These are phyloP conservation scores for Aplidium turbinatum DNA, from an alignment of 23 tunicate species.

Conservation along the genomic window DNA sequence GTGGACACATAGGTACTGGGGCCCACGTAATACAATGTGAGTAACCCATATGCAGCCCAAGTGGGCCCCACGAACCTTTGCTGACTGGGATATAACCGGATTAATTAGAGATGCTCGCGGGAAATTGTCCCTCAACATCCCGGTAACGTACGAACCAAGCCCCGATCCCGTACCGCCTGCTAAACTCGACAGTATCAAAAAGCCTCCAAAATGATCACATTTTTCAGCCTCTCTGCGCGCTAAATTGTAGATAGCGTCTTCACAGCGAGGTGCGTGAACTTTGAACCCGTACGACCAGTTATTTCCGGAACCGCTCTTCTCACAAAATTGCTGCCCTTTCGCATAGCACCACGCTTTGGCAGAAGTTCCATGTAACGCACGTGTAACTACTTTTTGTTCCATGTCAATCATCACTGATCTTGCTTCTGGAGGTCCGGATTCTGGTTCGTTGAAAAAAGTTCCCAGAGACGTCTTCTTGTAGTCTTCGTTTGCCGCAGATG, in stretches of 20 bases:
- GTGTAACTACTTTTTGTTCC: slow-evolving; percentile 91
- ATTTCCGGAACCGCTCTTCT: slow-evolving; percentile 89
- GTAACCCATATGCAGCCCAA: too few relatives aligned
- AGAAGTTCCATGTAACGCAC: slow-evolving; percentile 41
- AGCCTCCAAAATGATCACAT: slow-evolving; percentile 83
- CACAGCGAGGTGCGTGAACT: slow-evolving; percentile 75
- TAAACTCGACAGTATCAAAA: slow-evolving; percentile 70
- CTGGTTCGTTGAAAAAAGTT: slow-evolving; percentile 70
- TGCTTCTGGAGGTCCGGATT: slow-evolving; percentile 54
- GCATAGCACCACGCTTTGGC: slow-evolving; percentile 74
- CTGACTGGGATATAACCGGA: slow-evolving; percentile 70
- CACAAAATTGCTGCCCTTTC: slow-evolving; percentile 58
- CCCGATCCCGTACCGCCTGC: slow-evolving; percentile 99
- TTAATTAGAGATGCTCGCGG: slow-evolving; percentile 56
- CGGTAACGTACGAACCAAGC: slow-evolving; percentile 65
- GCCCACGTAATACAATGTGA: too few relatives aligned
- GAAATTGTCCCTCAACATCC: slow-evolving; percentile 60
- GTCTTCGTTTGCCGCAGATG: slow-evolving; percentile 4
- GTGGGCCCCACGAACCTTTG: too few relatives aligned
- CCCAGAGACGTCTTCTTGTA: slow-evolving; percentile 41
- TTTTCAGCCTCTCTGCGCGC: slow-evolving; percentile 78
- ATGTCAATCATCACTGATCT: slow-evolving; percentile 92
- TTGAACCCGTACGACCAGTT: slow-evolving; percentile 93
- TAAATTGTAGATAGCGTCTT: slow-evolving; percentile 39
- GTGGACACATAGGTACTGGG: too few relatives aligned